Evolutionary conservation across 1,140 invertebrate species (phyloP).

Genomic region (Planococcus citri): DNA sequence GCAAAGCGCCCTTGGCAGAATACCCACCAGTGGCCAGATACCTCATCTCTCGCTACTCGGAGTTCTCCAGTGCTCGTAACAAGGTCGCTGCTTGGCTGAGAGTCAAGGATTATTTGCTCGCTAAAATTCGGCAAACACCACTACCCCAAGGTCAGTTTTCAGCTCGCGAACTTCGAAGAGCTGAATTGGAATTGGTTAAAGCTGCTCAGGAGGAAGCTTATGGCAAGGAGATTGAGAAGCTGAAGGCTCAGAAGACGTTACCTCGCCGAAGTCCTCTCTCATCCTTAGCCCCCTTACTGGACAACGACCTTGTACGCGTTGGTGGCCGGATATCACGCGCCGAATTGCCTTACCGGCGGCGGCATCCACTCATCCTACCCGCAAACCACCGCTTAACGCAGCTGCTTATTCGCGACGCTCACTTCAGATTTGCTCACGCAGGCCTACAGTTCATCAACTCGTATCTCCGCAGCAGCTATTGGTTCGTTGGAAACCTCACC

Average conservation of each 20-base stretch:
- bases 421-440: not conserved
- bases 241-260: not conserved
- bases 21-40: too few relatives aligned
- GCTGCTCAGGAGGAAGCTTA: not conserved
- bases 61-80: not conserved
- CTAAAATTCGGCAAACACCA: not conserved
- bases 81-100: not conserved
- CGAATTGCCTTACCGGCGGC: constrained; percentile 20
- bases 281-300: constrained; percentile 12
- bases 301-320: constrained; percentile 26
- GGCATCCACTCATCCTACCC: constrained; percentile 27
- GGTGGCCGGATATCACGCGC: constrained; percentile 26
- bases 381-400: not conserved
- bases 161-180: not conserved
- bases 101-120: not conserved
- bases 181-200: not conserved
- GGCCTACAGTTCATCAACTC: not conserved
- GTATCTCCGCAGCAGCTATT: not conserved
- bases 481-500: not conserved
- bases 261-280: not conserved
- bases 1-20: too few relatives aligned
- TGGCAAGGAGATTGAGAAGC: not conserved
- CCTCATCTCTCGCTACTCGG: too few relatives aligned
- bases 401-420: constrained; percentile 11
- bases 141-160: not conserved